A percentile compares a stretch with the other conserved stretches of the same genome.
These are phyloP conservation scores for Abrostola triplasia DNA, from an alignment of 2,888 invertebrate species.

Conservation along the genomic window DNA sequence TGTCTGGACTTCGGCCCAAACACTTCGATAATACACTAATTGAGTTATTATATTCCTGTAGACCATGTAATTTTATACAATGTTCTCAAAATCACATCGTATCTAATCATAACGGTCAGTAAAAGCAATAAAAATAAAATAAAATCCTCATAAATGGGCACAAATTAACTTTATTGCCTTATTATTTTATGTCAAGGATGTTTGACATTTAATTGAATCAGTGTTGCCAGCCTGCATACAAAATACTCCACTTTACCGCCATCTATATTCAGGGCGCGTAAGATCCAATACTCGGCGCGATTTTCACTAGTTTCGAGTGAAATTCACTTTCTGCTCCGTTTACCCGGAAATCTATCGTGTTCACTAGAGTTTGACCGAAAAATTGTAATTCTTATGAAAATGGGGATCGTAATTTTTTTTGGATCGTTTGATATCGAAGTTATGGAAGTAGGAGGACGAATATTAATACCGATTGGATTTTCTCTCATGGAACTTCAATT, in stretches of 20 bases:
- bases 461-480: not conserved
- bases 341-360: constrained; percentile 60
- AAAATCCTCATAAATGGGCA: constrained; percentile 28
- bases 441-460: constrained; percentile 11
- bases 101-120: constrained; percentile 1
- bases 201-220: constrained; percentile 55
- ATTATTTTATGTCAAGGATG: constrained; percentile 49
- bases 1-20: too few species aligned
- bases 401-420: constrained; percentile 29
- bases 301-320: constrained; percentile 78
- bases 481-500: too few species aligned
- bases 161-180: constrained; percentile 46
- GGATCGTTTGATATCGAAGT: constrained; percentile 5
- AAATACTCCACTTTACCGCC: constrained; percentile 55
- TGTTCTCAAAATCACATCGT: constrained; percentile 6
- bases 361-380: constrained; percentile 40
- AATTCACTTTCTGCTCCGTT: constrained; percentile 79
- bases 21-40: too few species aligned
- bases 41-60: not conserved
- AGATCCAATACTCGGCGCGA: constrained; percentile 66
- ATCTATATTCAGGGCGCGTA: constrained; percentile 65
- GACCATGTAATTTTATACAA: constrained; percentile 1
- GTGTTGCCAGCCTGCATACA: constrained; percentile 57
- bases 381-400: constrained; percentile 23
- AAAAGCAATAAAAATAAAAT: constrained; percentile 39